Conservation (phyloP, 2,797 vertebrate species). For the Xyrichtys novacula region DNA sequence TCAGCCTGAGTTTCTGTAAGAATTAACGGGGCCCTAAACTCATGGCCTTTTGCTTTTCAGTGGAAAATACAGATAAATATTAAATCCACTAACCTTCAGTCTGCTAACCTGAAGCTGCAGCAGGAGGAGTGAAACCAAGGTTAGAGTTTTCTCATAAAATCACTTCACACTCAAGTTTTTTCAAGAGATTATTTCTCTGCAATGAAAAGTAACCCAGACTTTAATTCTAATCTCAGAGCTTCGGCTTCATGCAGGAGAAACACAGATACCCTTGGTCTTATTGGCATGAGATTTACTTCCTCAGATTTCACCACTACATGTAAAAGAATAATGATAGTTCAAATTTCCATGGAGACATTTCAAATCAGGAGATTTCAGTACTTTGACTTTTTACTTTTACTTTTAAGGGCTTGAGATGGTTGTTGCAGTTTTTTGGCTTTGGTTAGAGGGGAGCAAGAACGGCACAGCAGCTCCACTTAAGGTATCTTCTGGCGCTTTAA, state of each 20-base stretch:
- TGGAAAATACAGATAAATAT: slow-evolving; percentile 36
- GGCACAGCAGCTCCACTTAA: no score
- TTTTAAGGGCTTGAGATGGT: no score
- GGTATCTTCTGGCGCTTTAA: no score
- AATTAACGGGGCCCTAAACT: slow-evolving; percentile 44
- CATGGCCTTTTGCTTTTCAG: slow-evolving; percentile 34
- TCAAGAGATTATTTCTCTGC: slow-evolving; percentile 3
- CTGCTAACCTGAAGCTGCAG: not conserved
- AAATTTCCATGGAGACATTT: no score
- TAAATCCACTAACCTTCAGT: slow-evolving; percentile 1
- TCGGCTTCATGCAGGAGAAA: not conserved
- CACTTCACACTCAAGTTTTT: slow-evolving; percentile 4
- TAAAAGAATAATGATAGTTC: no score
- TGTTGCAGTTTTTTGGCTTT: no score
- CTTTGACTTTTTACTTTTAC: no score
- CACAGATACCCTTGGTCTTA: not conserved
- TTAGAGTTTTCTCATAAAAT: slow-evolving; percentile 19
- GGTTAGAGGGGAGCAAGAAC: no score
- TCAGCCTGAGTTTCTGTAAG: slow-evolving; percentile 50
- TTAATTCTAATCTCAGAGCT: not conserved
- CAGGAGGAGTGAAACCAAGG: slow-evolving; percentile 13
- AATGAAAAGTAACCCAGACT: slow-evolving; percentile 14
- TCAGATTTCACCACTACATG: no score
- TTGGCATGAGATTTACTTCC: no score
- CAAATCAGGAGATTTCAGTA: no score